Conservation (phyloP, 2,888 invertebrate genomes). For the Cylindroiulus punctatus region DNA sequence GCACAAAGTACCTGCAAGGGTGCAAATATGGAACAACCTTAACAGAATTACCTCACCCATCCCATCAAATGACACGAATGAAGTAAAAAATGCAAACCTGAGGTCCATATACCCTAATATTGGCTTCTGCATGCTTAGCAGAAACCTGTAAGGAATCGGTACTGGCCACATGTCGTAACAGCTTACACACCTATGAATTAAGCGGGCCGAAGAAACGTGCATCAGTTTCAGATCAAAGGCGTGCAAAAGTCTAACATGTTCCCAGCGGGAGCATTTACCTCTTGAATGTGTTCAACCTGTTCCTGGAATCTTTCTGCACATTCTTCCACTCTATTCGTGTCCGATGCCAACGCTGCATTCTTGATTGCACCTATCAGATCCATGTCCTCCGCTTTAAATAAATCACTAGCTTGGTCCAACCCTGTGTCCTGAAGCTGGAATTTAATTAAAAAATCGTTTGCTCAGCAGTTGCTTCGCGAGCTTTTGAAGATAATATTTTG, state of each 20-base stretch:
- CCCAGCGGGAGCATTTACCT: conserved; percentile 73
- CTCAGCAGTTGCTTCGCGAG: too few species aligned
- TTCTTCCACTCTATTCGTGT: conserved; percentile 90
- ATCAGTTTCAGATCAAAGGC: not conserved
- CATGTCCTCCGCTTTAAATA: conserved; percentile 69
- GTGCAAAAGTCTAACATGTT: not conserved
- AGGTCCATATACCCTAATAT: conserved; percentile 93
- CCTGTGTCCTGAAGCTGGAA: conserved; percentile 83
- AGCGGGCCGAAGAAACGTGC: conserved; percentile 34
- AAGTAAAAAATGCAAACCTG: conserved; percentile 70
- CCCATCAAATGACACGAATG: too few species aligned
- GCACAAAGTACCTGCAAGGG: conserved; percentile 79
- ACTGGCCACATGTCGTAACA: conserved; percentile 93
- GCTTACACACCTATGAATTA: conserved; percentile 87
- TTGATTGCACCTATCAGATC: conserved; percentile 75
- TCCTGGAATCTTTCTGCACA: conserved; percentile 95
- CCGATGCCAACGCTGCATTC: conserved; percentile 78
- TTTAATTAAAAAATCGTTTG: conserved; percentile 48
- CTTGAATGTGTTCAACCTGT: conserved; percentile 97
- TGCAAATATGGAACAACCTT: not conserved
- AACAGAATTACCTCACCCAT: too few species aligned
- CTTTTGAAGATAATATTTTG: too few species aligned
- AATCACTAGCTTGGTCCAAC: conserved; percentile 83
- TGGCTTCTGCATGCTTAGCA: conserved; percentile 95
- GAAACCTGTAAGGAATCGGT: conserved; percentile 95